Evolutionary conservation across 2,888 invertebrate genomes (phyloP).

Genomic region (Calliopum simillimum): DNA sequence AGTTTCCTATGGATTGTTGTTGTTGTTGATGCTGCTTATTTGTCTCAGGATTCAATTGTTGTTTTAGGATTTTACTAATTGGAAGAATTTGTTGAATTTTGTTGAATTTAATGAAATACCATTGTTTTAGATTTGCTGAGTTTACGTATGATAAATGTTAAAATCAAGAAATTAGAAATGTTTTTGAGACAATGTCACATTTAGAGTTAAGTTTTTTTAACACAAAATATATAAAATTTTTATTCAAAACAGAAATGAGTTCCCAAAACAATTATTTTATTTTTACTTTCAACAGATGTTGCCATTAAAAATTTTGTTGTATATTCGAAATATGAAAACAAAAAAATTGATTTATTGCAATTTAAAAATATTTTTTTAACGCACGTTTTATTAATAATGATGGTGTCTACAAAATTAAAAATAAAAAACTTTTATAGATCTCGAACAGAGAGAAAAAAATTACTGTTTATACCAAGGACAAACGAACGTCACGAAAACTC

Average conservation of each 20-base stretch:
- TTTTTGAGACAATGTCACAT: too few species aligned
- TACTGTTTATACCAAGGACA: slow-evolving; percentile 15
- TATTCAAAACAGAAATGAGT: background rate
- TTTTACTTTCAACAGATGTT: slow-evolving; percentile 11
- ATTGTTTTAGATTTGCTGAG: too few species aligned
- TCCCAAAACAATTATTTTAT: background rate
- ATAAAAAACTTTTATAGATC: background rate
- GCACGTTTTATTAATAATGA: background rate
- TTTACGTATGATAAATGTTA: too few species aligned
- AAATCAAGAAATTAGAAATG: too few species aligned
- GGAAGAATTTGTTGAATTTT: too few species aligned
- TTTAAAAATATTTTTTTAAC: background rate
- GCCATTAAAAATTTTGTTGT: background rate
- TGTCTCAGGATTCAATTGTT: background rate
- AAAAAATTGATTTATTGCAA: background rate
- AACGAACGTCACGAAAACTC: background rate
- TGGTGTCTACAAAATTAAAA: background rate
- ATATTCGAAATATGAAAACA: background rate
- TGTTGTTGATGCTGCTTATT: background rate
- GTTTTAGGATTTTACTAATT: too few species aligned
- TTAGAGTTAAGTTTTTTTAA: background rate
- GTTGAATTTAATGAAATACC: too few species aligned
- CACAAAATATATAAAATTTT: background rate
- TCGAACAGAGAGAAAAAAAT: background rate
- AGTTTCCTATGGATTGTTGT: slow-evolving; percentile 5